Percentiles rank a stretch among this genome's conserved stretches.
Evolutionary conservation across 2,797 vertebrate species (phyloP).

Genomic region (Lateolabrax maculatus): DNA sequence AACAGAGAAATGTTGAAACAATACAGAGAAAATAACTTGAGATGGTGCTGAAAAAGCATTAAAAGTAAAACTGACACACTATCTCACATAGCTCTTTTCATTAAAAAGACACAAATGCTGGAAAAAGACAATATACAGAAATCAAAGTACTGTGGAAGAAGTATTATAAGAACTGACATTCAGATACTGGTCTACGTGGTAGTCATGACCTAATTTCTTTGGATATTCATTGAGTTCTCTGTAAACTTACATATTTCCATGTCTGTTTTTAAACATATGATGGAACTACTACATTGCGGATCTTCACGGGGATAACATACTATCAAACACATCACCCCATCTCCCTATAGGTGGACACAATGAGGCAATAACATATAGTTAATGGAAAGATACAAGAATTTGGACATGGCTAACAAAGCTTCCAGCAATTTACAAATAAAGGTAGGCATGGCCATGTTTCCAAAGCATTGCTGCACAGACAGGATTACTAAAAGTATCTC

Average conservation of each 20-base stretch:
- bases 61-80: constrained; percentile 17
- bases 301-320: not conserved
- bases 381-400: constrained; percentile 24
- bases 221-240: not conserved
- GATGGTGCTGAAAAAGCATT: constrained; percentile 21
- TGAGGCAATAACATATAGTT: not conserved
- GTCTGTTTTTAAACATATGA: not conserved
- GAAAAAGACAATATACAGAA: not conserved
- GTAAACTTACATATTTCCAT: not conserved
- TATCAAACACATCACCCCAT: not conserved
- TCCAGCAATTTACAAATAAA: constrained; percentile 22
- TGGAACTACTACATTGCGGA: not conserved
- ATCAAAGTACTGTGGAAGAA: not conserved
- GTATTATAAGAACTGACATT: constrained; percentile 14
- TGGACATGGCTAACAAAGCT: constrained; percentile 1
- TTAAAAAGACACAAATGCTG: not conserved
- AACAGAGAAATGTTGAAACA: constrained; percentile 26
- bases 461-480: not conserved
- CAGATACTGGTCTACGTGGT: constrained; percentile 3
- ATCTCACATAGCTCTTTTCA: not conserved
- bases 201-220: constrained; percentile 8
- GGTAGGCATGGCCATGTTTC: constrained; percentile 1
- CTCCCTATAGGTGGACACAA: not conserved
- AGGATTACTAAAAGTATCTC: not conserved
- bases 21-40: constrained; percentile 13